phyloP scores from a whole-genome alignment of 2,888 invertebrate species.

The Lysandra coridon region DNA sequence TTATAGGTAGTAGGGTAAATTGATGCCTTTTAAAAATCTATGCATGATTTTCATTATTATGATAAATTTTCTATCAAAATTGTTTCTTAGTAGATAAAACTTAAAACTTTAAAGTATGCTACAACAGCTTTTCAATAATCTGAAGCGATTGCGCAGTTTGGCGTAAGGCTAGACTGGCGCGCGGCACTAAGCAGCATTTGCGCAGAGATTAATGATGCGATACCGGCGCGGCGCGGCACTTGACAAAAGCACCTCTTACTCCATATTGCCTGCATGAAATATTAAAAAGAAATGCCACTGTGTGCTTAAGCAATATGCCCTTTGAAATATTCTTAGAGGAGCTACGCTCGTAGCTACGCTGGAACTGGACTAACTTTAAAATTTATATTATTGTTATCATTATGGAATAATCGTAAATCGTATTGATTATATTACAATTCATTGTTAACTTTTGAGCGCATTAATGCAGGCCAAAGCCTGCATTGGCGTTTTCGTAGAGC shows the following conservation, averaged over 20 bases:
- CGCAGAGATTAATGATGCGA: slow-evolving; percentile 74
- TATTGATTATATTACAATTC: too few species aligned
- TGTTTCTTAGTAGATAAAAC: too few species aligned
- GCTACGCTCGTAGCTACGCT: neutral
- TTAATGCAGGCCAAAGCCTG: neutral
- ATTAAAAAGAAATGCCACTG: slow-evolving; percentile 43
- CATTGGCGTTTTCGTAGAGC: neutral
- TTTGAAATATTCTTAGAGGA: neutral
- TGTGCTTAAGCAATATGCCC: neutral
- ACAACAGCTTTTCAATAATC: slow-evolving; percentile 40
- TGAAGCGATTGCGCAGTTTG: slow-evolving; percentile 44
- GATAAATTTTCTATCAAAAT: too few species aligned
- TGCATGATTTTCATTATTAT: too few species aligned
- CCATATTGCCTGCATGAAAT: slow-evolving; percentile 61
- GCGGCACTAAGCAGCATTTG: slow-evolving; percentile 48
- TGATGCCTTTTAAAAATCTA: too few species aligned
- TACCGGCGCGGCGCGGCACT: slow-evolving; percentile 58
- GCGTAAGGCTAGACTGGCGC: slow-evolving; percentile 49
- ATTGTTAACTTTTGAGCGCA: neutral
- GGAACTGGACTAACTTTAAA: neutral
- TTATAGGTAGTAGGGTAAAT: too few species aligned
- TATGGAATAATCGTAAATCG: too few species aligned
- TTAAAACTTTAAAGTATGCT: neutral
- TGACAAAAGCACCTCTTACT: slow-evolving; percentile 72
- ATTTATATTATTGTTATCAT: neutral